Evolutionary conservation across 2,113 vertebrate species (phyloP).

Genomic region (Urocitellus parryii): DNA sequence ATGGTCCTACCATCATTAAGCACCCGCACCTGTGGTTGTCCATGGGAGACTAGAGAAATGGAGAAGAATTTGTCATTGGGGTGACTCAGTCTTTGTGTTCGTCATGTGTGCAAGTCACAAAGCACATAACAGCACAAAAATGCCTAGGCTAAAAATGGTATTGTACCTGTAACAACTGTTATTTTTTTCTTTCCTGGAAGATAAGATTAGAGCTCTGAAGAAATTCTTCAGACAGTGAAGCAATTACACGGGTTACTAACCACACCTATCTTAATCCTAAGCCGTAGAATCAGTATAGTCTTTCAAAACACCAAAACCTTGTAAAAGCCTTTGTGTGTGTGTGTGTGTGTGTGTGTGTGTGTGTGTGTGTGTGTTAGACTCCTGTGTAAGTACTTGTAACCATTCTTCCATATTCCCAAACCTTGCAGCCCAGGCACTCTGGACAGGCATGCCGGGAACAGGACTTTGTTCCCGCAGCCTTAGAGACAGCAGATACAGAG

Average conservation of each 20-base stretch:
- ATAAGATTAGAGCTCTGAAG: conserved; percentile 54
- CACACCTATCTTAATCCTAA: neutral
- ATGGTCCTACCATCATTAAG: neutral
- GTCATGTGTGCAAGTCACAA: conserved; percentile 41
- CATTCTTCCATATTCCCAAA: neutral
- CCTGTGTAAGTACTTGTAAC: neutral
- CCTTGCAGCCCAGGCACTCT: neutral
- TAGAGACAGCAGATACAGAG: neutral
- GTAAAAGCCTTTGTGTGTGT: neutral
- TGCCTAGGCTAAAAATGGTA: conserved; percentile 43
- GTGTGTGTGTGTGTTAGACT: neutral
- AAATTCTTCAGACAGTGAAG: conserved; percentile 44
- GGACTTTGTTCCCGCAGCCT: neutral
- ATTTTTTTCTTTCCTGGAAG: conserved; percentile 62
- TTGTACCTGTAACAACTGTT: neutral
- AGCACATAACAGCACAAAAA: neutral
- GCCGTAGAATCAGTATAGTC: neutral
- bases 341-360: neutral
- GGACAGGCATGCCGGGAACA: neutral
- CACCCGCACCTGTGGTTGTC: neutral
- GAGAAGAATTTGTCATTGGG: conserved; percentile 27
- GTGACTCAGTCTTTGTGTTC: neutral
- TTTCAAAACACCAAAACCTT: conserved; percentile 18
- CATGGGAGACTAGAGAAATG: conserved; percentile 20
- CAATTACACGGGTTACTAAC: conserved; percentile 23